Conservation (phyloP, 2,797 vertebrate genomes). For the Gadopsis marmoratus region DNA sequence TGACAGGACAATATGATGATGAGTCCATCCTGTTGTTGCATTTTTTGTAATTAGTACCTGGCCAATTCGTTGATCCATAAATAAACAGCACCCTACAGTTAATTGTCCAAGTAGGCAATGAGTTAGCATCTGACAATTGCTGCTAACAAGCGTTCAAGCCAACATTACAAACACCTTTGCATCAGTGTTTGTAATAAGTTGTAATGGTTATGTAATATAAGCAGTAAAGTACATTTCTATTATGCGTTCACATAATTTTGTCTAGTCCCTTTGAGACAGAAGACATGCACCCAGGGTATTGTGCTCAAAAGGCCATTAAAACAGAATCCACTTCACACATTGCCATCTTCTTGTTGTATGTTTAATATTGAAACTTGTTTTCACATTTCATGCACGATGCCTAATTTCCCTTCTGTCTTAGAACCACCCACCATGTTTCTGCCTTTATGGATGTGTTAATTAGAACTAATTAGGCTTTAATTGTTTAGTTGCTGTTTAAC, state of each 20-base stretch:
- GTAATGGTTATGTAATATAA: not conserved
- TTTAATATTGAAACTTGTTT: not conserved
- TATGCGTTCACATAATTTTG: not conserved
- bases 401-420: not conserved
- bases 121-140: not conserved
- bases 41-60: not conserved
- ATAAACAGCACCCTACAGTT: not conserved
- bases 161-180: not conserved
- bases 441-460: constrained; percentile 28
- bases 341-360: not conserved
- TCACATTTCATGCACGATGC: constrained; percentile 10
- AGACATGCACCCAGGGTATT: not conserved
- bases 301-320: not conserved
- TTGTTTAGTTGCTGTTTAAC: constrained; percentile 63
- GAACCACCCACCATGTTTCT: constrained; percentile 2
- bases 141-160: not conserved
- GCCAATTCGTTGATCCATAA: not conserved
- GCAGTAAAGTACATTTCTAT: not conserved
- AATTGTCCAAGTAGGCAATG: not conserved
- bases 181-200: not conserved
- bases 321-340: not conserved
- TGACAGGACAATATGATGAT: no score
- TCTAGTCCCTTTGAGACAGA: not conserved
- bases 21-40: no score
- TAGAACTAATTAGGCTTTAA: constrained; percentile 62